phyloP scores from a whole-genome alignment of 1,140 invertebrate genomes.

The Caenorhabditis latens region DNA sequence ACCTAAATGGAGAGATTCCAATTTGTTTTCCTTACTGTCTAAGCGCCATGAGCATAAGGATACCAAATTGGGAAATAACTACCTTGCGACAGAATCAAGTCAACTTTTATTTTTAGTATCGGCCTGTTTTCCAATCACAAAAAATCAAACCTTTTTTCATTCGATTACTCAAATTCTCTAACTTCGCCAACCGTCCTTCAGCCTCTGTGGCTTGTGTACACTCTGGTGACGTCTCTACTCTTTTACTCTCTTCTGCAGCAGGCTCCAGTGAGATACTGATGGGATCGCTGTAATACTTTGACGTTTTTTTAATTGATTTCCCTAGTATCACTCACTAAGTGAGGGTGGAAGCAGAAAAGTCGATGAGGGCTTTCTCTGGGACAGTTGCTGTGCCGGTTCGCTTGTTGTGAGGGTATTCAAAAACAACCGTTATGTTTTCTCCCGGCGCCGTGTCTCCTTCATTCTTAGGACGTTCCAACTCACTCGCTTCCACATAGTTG shows the following conservation, averaged over 20 bases:
- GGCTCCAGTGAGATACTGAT: not conserved
- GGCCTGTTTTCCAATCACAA: not conserved
- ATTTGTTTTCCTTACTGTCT: too few species aligned
- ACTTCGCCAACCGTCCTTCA: not conserved
- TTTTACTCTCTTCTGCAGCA: not conserved
- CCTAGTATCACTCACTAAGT: not conserved
- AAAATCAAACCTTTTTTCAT: slow-evolving; percentile 13
- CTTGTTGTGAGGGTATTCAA: too few species aligned
- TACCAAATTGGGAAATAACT: too few species aligned
- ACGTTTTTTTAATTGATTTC: too few species aligned
- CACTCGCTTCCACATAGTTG: not conserved
- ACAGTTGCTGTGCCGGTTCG: too few species aligned
- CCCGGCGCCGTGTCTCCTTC: not conserved
- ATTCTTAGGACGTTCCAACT: not conserved
- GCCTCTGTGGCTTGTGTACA: not conserved
- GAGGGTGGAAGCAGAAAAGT: not conserved
- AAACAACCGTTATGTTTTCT: not conserved
- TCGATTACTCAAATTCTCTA: slow-evolving; percentile 5
- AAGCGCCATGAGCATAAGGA: too few species aligned
- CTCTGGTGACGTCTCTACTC: too few species aligned
- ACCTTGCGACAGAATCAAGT: too few species aligned
- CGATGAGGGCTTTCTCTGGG: not conserved
- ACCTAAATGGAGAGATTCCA: too few species aligned
- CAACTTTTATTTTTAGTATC: not conserved
- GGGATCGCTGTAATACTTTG: too few species aligned